Evolutionary conservation across 2,797 vertebrate genomes (phyloP), one percentile per base, ranked within the genome.

Genomic region (Tamandua tetradactyla): DNA sequence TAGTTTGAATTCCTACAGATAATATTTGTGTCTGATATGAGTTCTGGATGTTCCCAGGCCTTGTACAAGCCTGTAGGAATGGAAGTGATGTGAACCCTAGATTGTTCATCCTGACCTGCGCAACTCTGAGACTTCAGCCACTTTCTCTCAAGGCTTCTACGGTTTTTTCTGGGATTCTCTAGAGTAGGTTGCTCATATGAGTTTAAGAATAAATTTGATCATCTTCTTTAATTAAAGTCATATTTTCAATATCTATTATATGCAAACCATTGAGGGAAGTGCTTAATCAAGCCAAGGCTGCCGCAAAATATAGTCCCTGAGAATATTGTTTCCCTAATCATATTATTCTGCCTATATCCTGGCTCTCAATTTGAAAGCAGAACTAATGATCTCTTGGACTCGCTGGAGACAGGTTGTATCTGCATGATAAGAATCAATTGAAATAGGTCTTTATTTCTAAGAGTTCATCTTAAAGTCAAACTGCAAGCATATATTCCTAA

Each of bases 391-490:
- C 4, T 81, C 37, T 66, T 5, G 9, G 23, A 32, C 13, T 61
- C 40, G 7, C 42, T 69, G 57, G 18, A 5, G 35, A 44, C 42
- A 76, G 7, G 10, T 62, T 80, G 15, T 68, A 42, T 47, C 15
- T 71, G n/a, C 0, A 8, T 4, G 23, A 59, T 5, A 78, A 61
- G 85, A 62, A 17, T 88, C 55, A 74, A 85, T 74, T 82, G 5
- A 80, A 71, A 52, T 69, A 59, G 30, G 8, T 66, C 93, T 92
- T 62, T 72, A 18, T 86, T 89, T 64, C 7, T 76, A 93, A 89
- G 22, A 76, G 68, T 81, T 3, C 42, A n/a, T 74, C n/a, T 91
- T 94, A 82, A 92, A 52, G 64, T 93, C 85, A 92, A 20, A 42
- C 32, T 82, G 27, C 32, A 94, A 74, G 17, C 20, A 59, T 37